Percentiles rank a stretch among this genome's conserved stretches.
Conservation (phyloP, 2,797 vertebrate genomes). For the Cyprinella venusta region DNA sequence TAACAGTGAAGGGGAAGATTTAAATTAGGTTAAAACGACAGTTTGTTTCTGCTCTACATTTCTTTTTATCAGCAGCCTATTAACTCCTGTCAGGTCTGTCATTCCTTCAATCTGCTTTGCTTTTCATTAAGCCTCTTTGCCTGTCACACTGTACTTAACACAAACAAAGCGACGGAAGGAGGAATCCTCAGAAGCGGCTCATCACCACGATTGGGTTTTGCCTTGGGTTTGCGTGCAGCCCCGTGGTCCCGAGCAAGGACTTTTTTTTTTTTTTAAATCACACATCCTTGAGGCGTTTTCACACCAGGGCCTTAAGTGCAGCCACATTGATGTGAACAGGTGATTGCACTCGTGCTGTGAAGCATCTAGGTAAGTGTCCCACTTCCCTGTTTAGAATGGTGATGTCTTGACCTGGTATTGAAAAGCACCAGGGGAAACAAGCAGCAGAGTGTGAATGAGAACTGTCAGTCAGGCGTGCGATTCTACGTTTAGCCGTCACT, state of each 20-base stretch:
- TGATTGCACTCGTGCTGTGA: slow-evolving; percentile 44
- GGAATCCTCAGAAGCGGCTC: slow-evolving; percentile 44
- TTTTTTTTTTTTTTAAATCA: background rate
- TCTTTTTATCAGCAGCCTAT: slow-evolving; percentile 59
- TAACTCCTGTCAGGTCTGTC: slow-evolving; percentile 57
- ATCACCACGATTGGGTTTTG: slow-evolving; percentile 6
- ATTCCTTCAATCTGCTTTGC: slow-evolving; percentile 44
- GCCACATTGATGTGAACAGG: slow-evolving; percentile 42
- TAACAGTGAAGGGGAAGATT: slow-evolving; percentile 45
- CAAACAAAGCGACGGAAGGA: slow-evolving; percentile 44
- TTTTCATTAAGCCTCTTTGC: slow-evolving; percentile 43
- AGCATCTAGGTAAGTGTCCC: slow-evolving; percentile 51
- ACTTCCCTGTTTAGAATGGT: slow-evolving; percentile 28
- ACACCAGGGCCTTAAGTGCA: slow-evolving; percentile 44
- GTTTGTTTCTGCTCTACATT: slow-evolving; percentile 55
- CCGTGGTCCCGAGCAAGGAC: background rate
- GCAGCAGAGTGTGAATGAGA: slow-evolving; percentile 40
- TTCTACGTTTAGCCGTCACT: background rate
- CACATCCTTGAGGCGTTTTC: slow-evolving; percentile 40
- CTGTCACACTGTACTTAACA: slow-evolving; percentile 51
- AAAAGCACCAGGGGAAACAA: slow-evolving; percentile 31
- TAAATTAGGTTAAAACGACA: slow-evolving; percentile 63
- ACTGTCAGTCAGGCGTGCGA: slow-evolving; percentile 12
- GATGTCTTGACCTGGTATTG: slow-evolving; percentile 25
- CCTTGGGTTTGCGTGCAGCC: slow-evolving; percentile 19